Base-by-base conservation (phyloP, 2,888 invertebrate species). In the Himalopsyche kuldschensis region DNA sequence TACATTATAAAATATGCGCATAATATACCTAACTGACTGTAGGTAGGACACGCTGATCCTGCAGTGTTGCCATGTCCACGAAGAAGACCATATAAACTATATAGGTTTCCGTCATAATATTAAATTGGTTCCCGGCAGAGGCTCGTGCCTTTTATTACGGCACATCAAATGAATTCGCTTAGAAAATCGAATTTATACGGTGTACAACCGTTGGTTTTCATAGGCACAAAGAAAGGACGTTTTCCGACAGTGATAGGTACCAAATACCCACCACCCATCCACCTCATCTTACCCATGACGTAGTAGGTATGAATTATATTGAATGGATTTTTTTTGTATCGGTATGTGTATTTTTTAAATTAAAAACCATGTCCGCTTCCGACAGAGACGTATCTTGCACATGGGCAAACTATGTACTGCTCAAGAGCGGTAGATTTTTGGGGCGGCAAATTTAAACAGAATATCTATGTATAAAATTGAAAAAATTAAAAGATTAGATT, bases 111-210 rank as follows among this genome's bases (percentile, higher is more conserved):
- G 92, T 92, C 92, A 91, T 92, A 92, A 92, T 91, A 91, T 90
- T 90, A 92, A 92, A 92, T 92, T 92, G 92, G 92, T 92, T 92
- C 91, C 90, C 91, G 92, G 92, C 91, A 91, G 91, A 91, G 91
- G 91, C 90, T 90, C 91, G 91, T 81, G 91, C 91, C 91, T 92
- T 92, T 92, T 92, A 92, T 92, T 92, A 91, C 91, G 91, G 91
- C 81, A 91, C 92, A 92, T 92, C 92, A 92, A 92, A 92, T 91
- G 92, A 92, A 92, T 92, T 92, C 92, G 92, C 91, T 91, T 92
- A 92, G 92, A 92, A 92, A 92, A 92, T 92, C 92, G 92, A 92
- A 92, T 92, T 92, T 92, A 91, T 92, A 92, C 92, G 80, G 82
- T 41, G 84, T 69, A 84, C 30, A 41, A 80, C 82, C 63, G 84